These are phyloP conservation scores for Oceanodroma leucorhoa DNA, from an alignment of 2,797 vertebrate genomes.

Conservation along the genomic window DNA sequence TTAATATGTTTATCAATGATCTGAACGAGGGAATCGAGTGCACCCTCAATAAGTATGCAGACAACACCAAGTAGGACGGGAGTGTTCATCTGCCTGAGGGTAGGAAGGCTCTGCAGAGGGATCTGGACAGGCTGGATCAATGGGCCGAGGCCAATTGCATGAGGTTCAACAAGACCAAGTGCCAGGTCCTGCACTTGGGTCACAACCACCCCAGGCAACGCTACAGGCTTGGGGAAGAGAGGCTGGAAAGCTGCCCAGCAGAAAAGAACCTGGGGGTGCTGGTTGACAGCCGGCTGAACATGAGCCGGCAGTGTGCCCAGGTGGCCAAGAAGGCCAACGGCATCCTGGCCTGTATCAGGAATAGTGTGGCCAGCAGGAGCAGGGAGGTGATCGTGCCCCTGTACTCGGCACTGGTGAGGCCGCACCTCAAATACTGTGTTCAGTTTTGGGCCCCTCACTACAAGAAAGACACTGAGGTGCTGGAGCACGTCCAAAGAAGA, in stretches of 20 bases:
- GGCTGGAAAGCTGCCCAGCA: neutral
- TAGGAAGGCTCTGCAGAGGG: neutral
- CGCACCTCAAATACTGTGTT: no score
- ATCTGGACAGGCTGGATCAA: neutral
- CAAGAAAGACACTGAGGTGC: no score
- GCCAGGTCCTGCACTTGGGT: neutral
- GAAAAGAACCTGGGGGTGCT: no score
- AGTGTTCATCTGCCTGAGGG: neutral
- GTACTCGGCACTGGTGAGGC: no score
- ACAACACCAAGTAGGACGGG: rapidly evolving
- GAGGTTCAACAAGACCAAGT: neutral
- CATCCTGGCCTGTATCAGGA: no score
- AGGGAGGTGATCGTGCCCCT: no score
- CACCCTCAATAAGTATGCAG: neutral
- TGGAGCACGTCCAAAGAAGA: no score
- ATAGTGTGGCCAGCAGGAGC: no score
- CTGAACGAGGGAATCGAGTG: neutral
- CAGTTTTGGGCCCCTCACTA: no score
- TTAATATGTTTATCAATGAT: neutral
- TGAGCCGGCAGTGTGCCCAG: no score
- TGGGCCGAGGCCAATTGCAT: neutral
- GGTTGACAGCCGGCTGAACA: no score
- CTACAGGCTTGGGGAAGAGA: neutral
- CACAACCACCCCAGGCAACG: neutral
- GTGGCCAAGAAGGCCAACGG: no score